Percentiles rank a stretch among this genome's conserved stretches.
Conservation (phyloP, 2,888 invertebrate species). For the Sarcophaga carnaria region DNA sequence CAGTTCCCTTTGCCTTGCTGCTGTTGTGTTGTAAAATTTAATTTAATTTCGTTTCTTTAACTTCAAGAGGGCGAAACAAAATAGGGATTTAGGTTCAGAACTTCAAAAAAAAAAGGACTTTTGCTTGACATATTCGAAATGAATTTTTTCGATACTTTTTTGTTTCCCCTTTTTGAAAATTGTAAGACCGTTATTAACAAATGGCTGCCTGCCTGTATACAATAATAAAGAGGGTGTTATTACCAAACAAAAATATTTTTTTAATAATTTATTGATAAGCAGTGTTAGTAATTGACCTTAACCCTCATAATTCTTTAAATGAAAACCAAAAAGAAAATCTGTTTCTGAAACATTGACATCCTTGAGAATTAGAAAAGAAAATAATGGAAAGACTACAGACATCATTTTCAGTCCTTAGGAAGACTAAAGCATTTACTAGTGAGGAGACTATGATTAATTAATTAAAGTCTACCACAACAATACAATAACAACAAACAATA, state of each 20-base stretch:
- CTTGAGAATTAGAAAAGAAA: too few relatives aligned
- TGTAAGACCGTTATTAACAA: neutral
- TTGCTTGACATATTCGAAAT: conserved; percentile 8
- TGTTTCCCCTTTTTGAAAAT: neutral
- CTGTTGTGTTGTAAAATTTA: neutral
- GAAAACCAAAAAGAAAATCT: neutral
- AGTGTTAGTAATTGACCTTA: neutral
- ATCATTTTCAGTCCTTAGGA: too few relatives aligned
- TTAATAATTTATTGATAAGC: conserved; percentile 21
- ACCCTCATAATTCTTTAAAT: neutral
- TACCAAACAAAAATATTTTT: neutral
- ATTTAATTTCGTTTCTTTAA: neutral
- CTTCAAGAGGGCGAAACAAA: neutral
- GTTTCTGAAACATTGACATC: neutral
- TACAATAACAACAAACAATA: too few relatives aligned
- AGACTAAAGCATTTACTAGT: too few relatives aligned
- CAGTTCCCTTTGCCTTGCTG: too few relatives aligned
- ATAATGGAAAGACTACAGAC: too few relatives aligned
- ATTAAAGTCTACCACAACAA: too few relatives aligned
- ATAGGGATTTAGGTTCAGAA: neutral
- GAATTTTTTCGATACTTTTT: too few relatives aligned
- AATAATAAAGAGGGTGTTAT: neutral
- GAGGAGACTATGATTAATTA: too few relatives aligned
- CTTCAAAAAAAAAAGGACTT: neutral
- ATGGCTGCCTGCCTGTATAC: too few relatives aligned